phyloP scores from a whole-genome alignment of 2,888 invertebrate species.

The Lathronympha strigana region DNA sequence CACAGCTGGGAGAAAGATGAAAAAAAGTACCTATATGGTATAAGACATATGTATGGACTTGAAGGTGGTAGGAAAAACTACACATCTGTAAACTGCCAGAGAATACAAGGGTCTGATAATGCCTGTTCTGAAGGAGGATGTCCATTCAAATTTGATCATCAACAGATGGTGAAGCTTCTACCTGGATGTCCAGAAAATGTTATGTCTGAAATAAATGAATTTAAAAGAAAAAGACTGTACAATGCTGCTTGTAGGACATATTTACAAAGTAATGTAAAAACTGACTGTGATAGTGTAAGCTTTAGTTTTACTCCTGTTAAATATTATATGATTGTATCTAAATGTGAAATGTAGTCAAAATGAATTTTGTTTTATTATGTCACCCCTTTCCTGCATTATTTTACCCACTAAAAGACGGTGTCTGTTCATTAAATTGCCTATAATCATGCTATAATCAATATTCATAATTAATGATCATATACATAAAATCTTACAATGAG shows the following conservation, averaged over 20 bases:
- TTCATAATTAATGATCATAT: too few relatives aligned
- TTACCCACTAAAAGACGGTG: not conserved
- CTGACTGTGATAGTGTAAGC: slow-evolving; percentile 59
- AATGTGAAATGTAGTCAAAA: slow-evolving; percentile 37
- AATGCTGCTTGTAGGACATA: slow-evolving; percentile 64
- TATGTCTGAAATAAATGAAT: slow-evolving; percentile 62
- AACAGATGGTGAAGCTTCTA: slow-evolving; percentile 67
- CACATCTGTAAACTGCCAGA: slow-evolving; percentile 82
- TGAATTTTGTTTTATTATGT: not conserved
- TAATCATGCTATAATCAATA: too few relatives aligned
- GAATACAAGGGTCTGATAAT: slow-evolving; percentile 82
- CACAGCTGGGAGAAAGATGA: slow-evolving; percentile 87
- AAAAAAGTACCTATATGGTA: slow-evolving; percentile 86
- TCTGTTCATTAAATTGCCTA: too few relatives aligned
- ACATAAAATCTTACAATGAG: too few relatives aligned
- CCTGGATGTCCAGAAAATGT: slow-evolving; percentile 51
- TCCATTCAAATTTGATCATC: slow-evolving; percentile 84
- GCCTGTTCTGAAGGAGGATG: slow-evolving; percentile 85
- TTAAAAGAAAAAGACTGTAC: slow-evolving; percentile 58
- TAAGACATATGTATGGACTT: slow-evolving; percentile 89
- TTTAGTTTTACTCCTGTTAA: slow-evolving; percentile 75
- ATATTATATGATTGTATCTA: slow-evolving; percentile 59
- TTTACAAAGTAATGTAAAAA: slow-evolving; percentile 50
- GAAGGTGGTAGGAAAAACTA: slow-evolving; percentile 87
- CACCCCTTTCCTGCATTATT: not conserved